A percentile compares a stretch with the other conserved stretches of the same genome.
These are phyloP conservation scores for Miltochrista miniata DNA, from an alignment of 2,888 invertebrate species.

Conservation along the genomic window DNA sequence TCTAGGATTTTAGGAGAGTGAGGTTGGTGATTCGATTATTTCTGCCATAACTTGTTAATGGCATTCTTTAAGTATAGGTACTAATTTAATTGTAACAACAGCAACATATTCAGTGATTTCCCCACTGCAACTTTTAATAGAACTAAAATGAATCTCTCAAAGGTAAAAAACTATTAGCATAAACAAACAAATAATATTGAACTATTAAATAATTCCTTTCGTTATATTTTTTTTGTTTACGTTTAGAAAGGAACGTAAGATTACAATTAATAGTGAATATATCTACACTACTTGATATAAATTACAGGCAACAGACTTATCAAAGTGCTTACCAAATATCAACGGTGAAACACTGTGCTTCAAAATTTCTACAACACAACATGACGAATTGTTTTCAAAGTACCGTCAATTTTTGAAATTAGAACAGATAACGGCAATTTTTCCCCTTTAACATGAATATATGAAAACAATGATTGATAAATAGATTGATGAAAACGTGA, in stretches of 20 bases:
- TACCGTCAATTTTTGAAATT: not conserved
- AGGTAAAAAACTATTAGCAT: no score
- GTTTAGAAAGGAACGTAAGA: no score
- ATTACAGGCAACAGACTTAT: no score
- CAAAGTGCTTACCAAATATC: not conserved
- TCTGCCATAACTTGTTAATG: not conserved
- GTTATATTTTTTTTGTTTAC: no score
- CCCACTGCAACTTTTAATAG: not conserved
- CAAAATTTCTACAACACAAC: not conserved
- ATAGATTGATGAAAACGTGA: constrained; percentile 3
- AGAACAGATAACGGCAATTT: no score
- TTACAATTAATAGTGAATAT: not conserved
- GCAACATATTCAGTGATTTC: not conserved
- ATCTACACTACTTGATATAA: not conserved
- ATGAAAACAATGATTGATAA: constrained; percentile 15
- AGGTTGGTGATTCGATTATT: no score
- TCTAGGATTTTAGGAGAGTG: no score
- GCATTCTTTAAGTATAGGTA: not conserved
- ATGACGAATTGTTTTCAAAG: not conserved
- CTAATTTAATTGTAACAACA: not conserved
- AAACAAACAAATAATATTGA: no score
- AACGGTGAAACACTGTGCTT: not conserved
- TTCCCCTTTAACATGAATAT: not conserved
- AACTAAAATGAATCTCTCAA: no score
- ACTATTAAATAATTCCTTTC: not conserved